phyloP scores from a whole-genome alignment of 2,113 vertebrate species.

The Copsychus sechellarum region DNA sequence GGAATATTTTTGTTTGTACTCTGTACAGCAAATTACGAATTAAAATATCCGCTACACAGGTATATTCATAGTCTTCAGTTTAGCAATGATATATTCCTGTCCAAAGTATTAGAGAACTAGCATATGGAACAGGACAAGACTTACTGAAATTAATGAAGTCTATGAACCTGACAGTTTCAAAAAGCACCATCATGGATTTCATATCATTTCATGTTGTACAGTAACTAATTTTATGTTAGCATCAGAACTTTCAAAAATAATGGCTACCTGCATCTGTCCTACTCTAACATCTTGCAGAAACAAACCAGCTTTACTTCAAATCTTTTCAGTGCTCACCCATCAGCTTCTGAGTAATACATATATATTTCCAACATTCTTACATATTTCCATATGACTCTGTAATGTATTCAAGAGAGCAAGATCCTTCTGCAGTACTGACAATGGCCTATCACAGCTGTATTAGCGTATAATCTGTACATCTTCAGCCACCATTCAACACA shows the following conservation, averaged over 20 bases:
- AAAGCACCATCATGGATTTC: neutral
- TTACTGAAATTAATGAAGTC: neutral
- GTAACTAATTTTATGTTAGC: neutral
- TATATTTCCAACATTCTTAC: neutral
- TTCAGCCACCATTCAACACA: neutral
- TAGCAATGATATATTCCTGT: neutral
- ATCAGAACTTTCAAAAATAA: neutral
- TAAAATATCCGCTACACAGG: neutral
- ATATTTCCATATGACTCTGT: neutral
- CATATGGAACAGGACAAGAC: neutral
- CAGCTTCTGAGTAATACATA: neutral
- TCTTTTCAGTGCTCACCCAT: neutral
- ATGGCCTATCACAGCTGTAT: neutral
- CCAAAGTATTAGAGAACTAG: neutral
- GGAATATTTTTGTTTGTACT: neutral
- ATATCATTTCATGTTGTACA: neutral
- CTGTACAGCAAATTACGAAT: neutral
- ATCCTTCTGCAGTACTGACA: neutral
- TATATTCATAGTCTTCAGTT: neutral
- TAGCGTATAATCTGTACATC: neutral
- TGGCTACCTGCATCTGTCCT: neutral
- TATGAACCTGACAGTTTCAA: neutral
- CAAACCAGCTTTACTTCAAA: neutral
- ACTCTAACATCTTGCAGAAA: neutral
- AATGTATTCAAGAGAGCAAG: neutral